phyloP scores from a whole-genome alignment of 2,797 vertebrate genomes.

The Poeciliopsis presidionis region DNA sequence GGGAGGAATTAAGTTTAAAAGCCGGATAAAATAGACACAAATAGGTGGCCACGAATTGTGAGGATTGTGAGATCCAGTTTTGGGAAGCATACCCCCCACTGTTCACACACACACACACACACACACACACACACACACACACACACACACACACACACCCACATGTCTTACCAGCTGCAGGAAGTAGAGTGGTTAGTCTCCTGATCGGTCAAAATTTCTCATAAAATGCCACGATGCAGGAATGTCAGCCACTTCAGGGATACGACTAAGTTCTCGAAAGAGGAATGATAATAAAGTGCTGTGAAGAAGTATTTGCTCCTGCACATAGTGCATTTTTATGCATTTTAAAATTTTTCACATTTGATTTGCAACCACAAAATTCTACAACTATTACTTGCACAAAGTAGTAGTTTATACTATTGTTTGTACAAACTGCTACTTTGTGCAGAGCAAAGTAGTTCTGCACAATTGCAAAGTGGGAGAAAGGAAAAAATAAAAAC shows the following conservation, averaged over 20 bases:
- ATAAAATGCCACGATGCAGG: conserved; percentile 7
- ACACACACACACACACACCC: conserved; percentile 26
- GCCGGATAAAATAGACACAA: conserved; percentile 33
- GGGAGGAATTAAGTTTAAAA: conserved; percentile 40
- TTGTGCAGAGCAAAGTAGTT: too few species aligned
- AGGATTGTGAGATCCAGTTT: conserved; percentile 17
- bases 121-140: conserved; percentile 29
- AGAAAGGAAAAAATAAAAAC: background rate
- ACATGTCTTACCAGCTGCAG: conserved; percentile 23
- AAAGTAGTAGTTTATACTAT: too few species aligned
- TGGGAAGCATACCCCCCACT: conserved; percentile 23
- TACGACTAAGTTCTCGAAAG: background rate
- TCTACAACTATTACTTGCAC: background rate
- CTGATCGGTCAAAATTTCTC: background rate
- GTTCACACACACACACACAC: conserved; percentile 27
- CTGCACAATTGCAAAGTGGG: background rate
- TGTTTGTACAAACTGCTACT: too few species aligned
- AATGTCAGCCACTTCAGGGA: conserved; percentile 10
- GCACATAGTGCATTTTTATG: background rate
- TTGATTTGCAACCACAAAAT: background rate
- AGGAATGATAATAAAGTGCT: background rate
- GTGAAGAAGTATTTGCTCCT: background rate
- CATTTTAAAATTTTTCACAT: background rate
- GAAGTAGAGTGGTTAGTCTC: conserved; percentile 9
- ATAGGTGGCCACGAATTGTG: conserved; percentile 27